phyloP scores from a whole-genome alignment of 2,797 vertebrate genomes.

The Chromis chromis region DNA sequence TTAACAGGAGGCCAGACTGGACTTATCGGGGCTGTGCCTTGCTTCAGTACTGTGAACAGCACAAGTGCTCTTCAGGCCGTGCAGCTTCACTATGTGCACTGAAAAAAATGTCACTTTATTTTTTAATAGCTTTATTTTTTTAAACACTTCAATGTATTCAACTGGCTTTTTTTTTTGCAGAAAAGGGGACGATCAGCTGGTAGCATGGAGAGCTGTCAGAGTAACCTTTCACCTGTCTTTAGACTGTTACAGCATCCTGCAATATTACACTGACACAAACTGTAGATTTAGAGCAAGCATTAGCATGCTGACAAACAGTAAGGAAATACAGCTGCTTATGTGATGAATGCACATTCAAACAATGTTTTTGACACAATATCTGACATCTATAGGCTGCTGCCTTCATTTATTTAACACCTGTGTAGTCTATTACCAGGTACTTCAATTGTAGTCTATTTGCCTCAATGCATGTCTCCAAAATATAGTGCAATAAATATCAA shows the following conservation, averaged over 20 bases:
- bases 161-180: conserved; percentile 23
- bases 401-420: conserved; percentile 24
- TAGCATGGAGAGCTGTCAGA: conserved; percentile 11
- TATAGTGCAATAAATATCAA: conserved; percentile 20
- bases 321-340: conserved; percentile 30
- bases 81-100: conserved; percentile 55
- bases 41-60: conserved; percentile 66
- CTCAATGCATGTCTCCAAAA: conserved; percentile 58
- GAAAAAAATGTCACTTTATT: conserved; percentile 58
- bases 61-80: conserved; percentile 65
- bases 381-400: conserved; percentile 24
- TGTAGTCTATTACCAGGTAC: conserved; percentile 15
- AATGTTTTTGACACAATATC: conserved; percentile 8
- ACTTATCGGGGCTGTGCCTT: conserved; percentile 44
- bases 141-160: conserved; percentile 38
- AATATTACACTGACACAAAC: conserved; percentile 30
- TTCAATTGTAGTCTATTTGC: conserved; percentile 38
- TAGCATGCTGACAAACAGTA: conserved; percentile 35
- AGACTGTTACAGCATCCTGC: conserved; percentile 26
- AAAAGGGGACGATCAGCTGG: conserved; percentile 18
- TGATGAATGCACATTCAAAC: conserved; percentile 19
- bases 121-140: conserved; percentile 72
- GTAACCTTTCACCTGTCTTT: conserved; percentile 7
- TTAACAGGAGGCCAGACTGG: not conserved
- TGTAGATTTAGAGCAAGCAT: conserved; percentile 37